Percentiles rank a stretch among this genome's conserved stretches.
phyloP scores from a whole-genome alignment of 2,797 vertebrate genomes.

The Catharus ustulatus region DNA sequence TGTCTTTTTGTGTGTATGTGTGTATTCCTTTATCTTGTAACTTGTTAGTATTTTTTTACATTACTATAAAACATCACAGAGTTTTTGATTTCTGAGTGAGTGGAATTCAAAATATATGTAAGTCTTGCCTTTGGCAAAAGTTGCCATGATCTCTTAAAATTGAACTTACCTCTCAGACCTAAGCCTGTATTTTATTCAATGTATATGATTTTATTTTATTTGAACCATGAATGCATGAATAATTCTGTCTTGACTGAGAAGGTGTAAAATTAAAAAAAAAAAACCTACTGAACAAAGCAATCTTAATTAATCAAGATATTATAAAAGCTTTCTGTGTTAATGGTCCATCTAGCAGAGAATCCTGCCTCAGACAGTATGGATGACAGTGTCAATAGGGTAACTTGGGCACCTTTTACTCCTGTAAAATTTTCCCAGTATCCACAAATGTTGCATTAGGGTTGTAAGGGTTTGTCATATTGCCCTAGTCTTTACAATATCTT shows the following conservation, averaged over 20 bases:
- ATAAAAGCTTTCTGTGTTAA: not conserved
- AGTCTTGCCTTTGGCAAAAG: not conserved
- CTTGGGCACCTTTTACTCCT: not conserved
- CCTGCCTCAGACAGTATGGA: not conserved
- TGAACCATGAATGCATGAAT: not conserved
- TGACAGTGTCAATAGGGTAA: not conserved
- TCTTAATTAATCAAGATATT: not conserved
- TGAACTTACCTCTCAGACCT: not conserved
- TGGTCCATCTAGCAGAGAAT: not conserved
- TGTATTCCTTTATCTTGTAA: not conserved
- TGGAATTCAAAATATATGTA: not conserved
- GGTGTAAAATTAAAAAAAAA: not conserved
- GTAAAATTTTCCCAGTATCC: not conserved
- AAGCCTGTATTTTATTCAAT: not conserved
- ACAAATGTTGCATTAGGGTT: not conserved
- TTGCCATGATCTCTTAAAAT: not conserved
- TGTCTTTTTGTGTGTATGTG: not conserved
- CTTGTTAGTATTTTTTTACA: not conserved
- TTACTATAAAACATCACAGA: not conserved
- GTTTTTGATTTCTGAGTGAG: not conserved
- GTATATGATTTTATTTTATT: not conserved
- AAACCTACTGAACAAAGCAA: not conserved
- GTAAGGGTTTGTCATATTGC: not conserved
- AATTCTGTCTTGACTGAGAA: not conserved
- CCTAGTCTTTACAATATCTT: not conserved